These are phyloP conservation scores for Magallana nippona DNA, from an alignment of 2,888 invertebrate species.

Conservation along the genomic window DNA sequence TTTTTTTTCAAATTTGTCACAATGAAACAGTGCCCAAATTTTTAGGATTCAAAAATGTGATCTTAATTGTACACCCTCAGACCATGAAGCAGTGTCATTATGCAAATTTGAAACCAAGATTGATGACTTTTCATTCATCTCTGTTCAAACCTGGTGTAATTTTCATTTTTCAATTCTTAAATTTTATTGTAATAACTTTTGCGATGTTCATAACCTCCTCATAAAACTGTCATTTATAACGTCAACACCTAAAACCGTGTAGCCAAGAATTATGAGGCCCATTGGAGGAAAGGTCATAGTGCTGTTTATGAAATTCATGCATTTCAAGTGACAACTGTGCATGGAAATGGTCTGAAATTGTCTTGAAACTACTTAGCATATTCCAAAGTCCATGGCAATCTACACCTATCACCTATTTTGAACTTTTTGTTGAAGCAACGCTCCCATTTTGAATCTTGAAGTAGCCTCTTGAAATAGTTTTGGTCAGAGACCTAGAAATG, in stretches of 20 bases:
- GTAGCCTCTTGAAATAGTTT: constrained; percentile 24
- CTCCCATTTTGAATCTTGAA: constrained; percentile 1
- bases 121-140: constrained; percentile 21
- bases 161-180: constrained; percentile 17
- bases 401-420: neutral
- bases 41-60: too few species aligned
- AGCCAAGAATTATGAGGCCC: neutral
- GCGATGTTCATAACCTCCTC: constrained; percentile 9
- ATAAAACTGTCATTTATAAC: neutral
- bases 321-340: constrained; percentile 6
- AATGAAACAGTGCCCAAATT: too few species aligned
- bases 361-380: neutral
- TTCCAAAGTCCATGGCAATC: neutral
- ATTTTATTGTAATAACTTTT: constrained; percentile 5
- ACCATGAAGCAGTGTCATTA: neutral
- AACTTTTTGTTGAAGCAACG: neutral
- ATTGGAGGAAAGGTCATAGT: neutral
- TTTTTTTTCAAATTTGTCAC: too few species aligned
- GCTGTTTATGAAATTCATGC: neutral
- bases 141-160: neutral
- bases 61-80: neutral
- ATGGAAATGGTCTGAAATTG: neutral
- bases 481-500: neutral
- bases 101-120: constrained; percentile 22
- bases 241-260: neutral